These are phyloP conservation scores for Apotomis capreana DNA, from an alignment of 2,888 invertebrate species.

Conservation along the genomic window DNA sequence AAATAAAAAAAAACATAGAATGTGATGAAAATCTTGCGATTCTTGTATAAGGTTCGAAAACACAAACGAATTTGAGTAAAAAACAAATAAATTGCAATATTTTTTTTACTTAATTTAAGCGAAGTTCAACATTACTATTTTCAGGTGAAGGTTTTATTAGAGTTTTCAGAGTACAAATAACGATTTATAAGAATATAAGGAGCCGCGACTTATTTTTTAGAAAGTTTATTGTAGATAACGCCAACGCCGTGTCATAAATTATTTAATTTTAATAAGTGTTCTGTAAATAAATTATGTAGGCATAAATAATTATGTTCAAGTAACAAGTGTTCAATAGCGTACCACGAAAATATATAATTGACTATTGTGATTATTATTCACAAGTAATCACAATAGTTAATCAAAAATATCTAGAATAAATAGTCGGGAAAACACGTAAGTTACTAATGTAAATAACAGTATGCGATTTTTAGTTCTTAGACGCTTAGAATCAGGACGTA, in stretches of 20 bases:
- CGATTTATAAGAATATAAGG: conserved; percentile 26
- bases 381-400: conserved; percentile 24
- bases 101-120: too few relatives aligned
- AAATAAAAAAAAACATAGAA: too few relatives aligned
- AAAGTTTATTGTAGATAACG: conserved; percentile 39
- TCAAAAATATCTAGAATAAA: conserved; percentile 10
- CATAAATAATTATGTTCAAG: conserved; percentile 39
- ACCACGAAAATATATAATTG: conserved; percentile 4
- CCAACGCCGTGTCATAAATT: conserved; percentile 27
- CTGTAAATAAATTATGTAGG: conserved; percentile 40
- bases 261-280: conserved; percentile 26
- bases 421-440: conserved; percentile 15
- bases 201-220: conserved; percentile 45
- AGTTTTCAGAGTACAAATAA: conserved; percentile 12
- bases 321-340: conserved; percentile 42
- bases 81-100: too few relatives aligned
- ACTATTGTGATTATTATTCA: conserved; percentile 22
- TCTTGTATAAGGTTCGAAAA: too few relatives aligned
- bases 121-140: too few relatives aligned
- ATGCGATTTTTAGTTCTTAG: conserved; percentile 14
- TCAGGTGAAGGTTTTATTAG: neutral
- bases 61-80: too few relatives aligned
- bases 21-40: too few relatives aligned
- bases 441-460: conserved; percentile 26
- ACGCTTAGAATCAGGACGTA: conserved; percentile 9